Evolutionary conservation across 2,797 vertebrate species (phyloP).

Genomic region (Garrulus glandarius): DNA sequence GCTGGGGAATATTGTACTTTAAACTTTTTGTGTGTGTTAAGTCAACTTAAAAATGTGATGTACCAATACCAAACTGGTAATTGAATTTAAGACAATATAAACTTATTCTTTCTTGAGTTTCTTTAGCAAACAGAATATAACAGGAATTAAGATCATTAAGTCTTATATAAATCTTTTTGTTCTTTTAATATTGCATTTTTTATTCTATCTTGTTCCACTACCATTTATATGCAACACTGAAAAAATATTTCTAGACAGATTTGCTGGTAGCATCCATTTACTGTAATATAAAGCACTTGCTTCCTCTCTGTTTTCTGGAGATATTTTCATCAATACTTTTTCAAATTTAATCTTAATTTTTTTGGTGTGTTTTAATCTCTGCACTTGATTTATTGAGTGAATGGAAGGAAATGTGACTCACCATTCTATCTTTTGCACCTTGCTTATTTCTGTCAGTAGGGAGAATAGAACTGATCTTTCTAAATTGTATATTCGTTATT

Average conservation of each 20-base stretch:
- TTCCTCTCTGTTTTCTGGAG: background rate
- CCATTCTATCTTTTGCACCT: background rate
- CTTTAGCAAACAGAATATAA: background rate
- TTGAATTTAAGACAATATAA: background rate
- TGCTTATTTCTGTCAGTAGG: background rate
- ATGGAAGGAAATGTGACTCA: background rate
- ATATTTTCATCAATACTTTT: slow-evolving; percentile 18
- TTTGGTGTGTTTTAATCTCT: slow-evolving; percentile 10
- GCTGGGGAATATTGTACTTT: background rate
- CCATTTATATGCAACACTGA: background rate
- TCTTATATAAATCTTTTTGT: background rate
- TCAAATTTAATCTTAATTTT: background rate
- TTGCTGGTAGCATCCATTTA: background rate
- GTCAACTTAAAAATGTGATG: background rate
- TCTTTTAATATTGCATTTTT: background rate
- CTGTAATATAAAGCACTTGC: background rate
- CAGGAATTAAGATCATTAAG: background rate
- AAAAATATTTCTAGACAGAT: background rate
- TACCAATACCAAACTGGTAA: background rate
- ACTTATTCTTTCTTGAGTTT: background rate
- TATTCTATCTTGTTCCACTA: background rate
- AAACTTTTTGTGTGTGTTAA: background rate
- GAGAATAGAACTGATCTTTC: background rate
- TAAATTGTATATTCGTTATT: background rate
- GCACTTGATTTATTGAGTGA: slow-evolving; percentile 4